phyloP scores from a whole-genome alignment of 2,797 vertebrate species.

The Channallabes apus region DNA sequence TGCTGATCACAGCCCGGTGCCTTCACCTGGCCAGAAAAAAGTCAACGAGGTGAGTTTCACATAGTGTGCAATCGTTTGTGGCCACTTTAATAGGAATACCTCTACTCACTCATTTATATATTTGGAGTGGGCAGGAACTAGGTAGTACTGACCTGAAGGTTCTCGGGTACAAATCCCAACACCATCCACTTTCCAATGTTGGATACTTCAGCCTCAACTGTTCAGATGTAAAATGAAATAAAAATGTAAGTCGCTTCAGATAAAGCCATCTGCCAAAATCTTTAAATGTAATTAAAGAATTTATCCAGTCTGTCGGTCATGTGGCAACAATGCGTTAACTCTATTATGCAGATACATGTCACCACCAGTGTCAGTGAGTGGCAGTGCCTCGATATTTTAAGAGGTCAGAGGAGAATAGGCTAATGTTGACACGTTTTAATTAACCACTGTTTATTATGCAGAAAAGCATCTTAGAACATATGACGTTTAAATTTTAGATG shows the following conservation, averaged over 20 bases:
- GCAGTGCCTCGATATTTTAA: not conserved
- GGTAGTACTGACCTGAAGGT: too few species aligned
- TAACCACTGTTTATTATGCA: not conserved
- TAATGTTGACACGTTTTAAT: not conserved
- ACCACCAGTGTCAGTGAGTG: not conserved
- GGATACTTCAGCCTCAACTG: too few species aligned
- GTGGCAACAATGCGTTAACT: not conserved
- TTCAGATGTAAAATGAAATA: too few species aligned
- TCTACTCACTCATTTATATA: not conserved
- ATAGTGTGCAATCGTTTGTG: not conserved
- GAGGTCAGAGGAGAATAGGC: not conserved
- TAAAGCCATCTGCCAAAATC: too few species aligned
- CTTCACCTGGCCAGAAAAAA: constrained; percentile 92
- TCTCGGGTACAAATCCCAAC: too few species aligned
- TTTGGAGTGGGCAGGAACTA: too few species aligned
- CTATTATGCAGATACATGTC: not conserved
- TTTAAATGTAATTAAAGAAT: too few species aligned
- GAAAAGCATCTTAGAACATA: not conserved
- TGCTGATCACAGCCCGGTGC: constrained; percentile 87
- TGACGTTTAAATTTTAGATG: not conserved
- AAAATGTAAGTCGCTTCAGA: too few species aligned
- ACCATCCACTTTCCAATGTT: too few species aligned
- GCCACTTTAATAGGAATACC: not conserved
- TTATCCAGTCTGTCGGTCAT: not conserved
- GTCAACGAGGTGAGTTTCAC: constrained; percentile 82